These are phyloP conservation scores for Daphoenositta chrysoptera DNA, from an alignment of 2,113 vertebrate species.

Conservation along the genomic window DNA sequence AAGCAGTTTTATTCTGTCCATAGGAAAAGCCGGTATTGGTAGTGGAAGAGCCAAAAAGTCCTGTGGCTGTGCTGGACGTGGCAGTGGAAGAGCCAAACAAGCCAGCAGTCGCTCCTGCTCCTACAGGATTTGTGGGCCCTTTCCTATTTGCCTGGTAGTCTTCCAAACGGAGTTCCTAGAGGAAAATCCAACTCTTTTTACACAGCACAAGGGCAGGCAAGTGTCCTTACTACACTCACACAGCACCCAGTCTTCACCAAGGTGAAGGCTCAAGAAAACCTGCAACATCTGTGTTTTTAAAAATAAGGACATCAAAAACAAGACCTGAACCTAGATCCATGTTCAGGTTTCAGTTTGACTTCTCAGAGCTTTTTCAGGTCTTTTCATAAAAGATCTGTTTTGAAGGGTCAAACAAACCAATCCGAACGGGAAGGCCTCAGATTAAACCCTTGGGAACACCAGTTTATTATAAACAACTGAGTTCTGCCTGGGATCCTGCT, in stretches of 20 bases:
- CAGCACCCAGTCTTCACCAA: neutral
- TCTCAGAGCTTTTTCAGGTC: neutral
- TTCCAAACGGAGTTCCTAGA: conserved; percentile 87
- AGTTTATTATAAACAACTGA: neutral
- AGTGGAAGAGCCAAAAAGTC: conserved; percentile 87
- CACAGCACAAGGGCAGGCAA: neutral
- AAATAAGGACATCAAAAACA: neutral
- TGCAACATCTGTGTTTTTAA: neutral
- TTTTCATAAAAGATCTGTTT: neutral
- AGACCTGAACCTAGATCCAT: neutral
- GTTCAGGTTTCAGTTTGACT: neutral
- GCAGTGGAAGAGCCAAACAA: conserved; percentile 84
- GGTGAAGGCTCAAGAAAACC: neutral
- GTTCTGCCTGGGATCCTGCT: neutral
- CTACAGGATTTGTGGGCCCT: conserved; percentile 87
- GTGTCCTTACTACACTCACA: accelerated
- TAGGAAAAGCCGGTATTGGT: conserved; percentile 87
- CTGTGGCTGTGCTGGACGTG: conserved; percentile 81
- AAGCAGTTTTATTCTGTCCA: conserved; percentile 85
- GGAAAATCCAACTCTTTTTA: neutral
- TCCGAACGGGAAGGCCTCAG: neutral
- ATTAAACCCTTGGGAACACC: accelerated
- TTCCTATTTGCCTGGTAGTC: conserved; percentile 95
- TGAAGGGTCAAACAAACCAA: neutral
- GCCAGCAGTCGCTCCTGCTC: conserved; percentile 72